A percentile compares a stretch with the other conserved stretches of the same genome.
Evolutionary conservation across 2,113 vertebrate species (phyloP).

Genomic region (Hypocryptadius cinnamomeus): DNA sequence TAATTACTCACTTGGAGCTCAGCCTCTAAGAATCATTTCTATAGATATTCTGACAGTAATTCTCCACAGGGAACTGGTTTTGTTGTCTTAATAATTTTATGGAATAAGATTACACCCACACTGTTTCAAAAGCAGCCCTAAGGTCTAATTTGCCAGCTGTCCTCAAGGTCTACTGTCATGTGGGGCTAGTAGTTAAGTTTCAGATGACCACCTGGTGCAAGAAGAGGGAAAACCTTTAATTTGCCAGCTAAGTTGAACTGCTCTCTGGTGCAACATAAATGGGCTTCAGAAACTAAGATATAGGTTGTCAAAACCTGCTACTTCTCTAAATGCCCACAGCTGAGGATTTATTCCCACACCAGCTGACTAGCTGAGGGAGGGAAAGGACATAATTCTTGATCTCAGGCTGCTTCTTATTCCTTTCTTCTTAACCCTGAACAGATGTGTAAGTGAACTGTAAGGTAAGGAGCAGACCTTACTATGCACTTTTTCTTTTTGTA

Average conservation of each 20-base stretch:
- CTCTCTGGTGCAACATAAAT: neutral
- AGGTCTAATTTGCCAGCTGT: constrained; percentile 33
- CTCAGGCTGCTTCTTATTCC: neutral
- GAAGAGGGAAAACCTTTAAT: neutral
- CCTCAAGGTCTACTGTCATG: neutral
- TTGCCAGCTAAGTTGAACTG: neutral
- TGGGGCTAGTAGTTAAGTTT: neutral
- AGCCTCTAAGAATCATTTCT: neutral
- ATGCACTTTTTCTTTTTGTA: neutral
- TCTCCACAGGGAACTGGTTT: neutral
- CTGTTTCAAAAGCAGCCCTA: neutral
- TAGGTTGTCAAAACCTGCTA: neutral
- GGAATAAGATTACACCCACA: neutral
- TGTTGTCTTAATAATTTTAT: neutral
- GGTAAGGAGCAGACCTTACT: neutral
- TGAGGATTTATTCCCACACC: neutral
- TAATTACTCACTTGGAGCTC: neutral
- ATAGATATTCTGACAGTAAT: neutral
- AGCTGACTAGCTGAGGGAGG: neutral
- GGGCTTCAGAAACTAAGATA: neutral
- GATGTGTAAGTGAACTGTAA: neutral
- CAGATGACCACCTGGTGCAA: neutral
- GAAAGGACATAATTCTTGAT: neutral
- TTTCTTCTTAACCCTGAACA: neutral
- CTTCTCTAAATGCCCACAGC: neutral